Conservation (phyloP, 2,113 vertebrate genomes). For the Glaucomys volans region DNA sequence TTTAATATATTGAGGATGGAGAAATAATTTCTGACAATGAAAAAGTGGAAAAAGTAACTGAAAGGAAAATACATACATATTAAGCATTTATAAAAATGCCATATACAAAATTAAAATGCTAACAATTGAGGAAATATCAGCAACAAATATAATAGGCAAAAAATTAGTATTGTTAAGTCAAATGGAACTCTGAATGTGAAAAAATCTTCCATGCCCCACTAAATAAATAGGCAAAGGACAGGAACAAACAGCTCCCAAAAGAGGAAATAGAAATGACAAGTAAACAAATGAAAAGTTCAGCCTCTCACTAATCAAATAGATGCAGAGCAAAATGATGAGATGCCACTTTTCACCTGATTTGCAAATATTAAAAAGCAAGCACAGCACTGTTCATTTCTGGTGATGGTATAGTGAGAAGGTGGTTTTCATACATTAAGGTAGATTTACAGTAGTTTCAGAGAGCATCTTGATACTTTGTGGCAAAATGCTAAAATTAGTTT, state of each 20-base stretch:
- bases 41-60: not conserved
- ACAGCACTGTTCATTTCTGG: not conserved
- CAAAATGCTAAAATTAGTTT: conserved; percentile 10
- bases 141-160: not conserved
- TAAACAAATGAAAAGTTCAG: conserved; percentile 14
- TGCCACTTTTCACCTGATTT: conserved; percentile 10
- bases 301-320: conserved; percentile 39
- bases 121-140: not conserved
- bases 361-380: conserved; percentile 53
- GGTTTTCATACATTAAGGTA: not conserved
- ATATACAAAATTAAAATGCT: conserved; percentile 1
- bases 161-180: not conserved
- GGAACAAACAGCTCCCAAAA: not conserved
- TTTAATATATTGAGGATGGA: not conserved
- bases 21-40: conserved; percentile 49
- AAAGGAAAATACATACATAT: not conserved
- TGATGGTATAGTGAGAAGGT: not conserved
- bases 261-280: not conserved
- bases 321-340: conserved; percentile 34
- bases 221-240: not conserved
- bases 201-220: not conserved
- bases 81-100: not conserved
- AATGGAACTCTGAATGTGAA: not conserved
- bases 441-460: conserved; percentile 10
- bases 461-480: not conserved